phyloP scores from a whole-genome alignment of 2,797 vertebrate genomes.

The Betta splendens region DNA sequence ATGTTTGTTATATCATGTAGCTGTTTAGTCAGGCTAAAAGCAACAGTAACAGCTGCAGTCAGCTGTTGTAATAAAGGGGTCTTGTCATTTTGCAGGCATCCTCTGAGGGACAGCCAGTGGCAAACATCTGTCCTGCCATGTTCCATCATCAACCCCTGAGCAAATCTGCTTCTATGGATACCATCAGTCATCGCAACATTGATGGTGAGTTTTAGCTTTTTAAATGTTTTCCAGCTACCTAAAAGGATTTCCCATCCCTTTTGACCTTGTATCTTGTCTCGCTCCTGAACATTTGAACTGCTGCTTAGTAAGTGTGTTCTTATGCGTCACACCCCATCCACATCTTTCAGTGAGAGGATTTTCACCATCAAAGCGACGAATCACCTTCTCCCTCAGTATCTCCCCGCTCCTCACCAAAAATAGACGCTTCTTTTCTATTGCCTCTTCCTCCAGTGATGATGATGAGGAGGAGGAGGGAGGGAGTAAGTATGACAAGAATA shows the following conservation, averaged over 20 bases:
- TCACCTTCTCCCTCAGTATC: conserved; percentile 91
- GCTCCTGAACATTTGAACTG: conserved; percentile 5
- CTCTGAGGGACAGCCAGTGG: conserved; percentile 65
- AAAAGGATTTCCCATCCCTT: too few relatives aligned
- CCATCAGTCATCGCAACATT: conserved; percentile 85
- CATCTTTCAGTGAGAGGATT: conserved; percentile 75
- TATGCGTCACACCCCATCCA: conserved; percentile 36
- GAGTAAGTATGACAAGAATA: conserved; percentile 84
- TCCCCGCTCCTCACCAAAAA: conserved; percentile 89
- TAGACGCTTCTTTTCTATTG: conserved; percentile 91
- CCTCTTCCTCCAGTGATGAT: conserved; percentile 90
- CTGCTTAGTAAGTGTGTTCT: conserved; percentile 1
- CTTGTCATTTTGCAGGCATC: conserved; percentile 54
- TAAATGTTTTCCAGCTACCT: too few relatives aligned
- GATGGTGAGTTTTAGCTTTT: conserved; percentile 84
- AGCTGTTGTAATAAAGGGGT: too few relatives aligned
- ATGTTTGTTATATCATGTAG: too few relatives aligned
- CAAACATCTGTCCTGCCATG: conserved; percentile 76
- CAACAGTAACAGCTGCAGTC: too few relatives aligned
- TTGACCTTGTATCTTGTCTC: not conserved
- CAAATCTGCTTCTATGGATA: conserved; percentile 89
- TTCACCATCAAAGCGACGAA: conserved; percentile 79
- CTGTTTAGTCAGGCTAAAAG: too few relatives aligned
- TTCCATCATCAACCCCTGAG: conserved; percentile 82
- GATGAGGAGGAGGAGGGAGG: conserved; percentile 81